Base-by-base conservation (phyloP, 2,888 invertebrate species). In the Chorisops tibialis region DNA sequence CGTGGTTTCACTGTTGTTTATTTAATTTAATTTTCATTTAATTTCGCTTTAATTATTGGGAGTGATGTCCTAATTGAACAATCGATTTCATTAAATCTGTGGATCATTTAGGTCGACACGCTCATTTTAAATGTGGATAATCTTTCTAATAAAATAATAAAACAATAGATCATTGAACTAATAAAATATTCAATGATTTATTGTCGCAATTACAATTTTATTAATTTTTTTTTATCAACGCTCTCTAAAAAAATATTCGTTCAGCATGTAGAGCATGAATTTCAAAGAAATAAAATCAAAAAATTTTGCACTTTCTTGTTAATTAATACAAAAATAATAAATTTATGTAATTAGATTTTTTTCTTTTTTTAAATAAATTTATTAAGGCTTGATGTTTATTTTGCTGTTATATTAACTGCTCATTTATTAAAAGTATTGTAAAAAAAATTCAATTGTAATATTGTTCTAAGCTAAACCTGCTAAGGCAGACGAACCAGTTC, bases 401-500 rank as follows among this genome's bases (percentile, higher is more conserved):
- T n/a, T 45, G 16, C 18, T 45, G 19, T 18, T 45, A 16, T 45
- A 16, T 41, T 41, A 14, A 41, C 16, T 41, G 30, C 30, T 5
- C 3, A 30, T 16, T 16, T 19, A 43, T 19, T 16, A 43, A 16
- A 11, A 43, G 43, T 43, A 2, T 43, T 43, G 16, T 43, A 9
- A 41, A 48, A 1, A 48, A 48, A 45, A 12, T 14, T 22, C 6
- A 16, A 48, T 48, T 48, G 30, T 30, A 30, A 38, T 45, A 48
- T 49, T 37, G 38, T 52, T 35, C 18, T 38, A 64, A 64, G 62
- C 59, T 18, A 51, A 30, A 41, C 35, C 51, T 18, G 12, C 47
- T 19, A 39, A 59, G 35, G 63, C 64, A 50, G 69, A 69, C 59
- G 68, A 70, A 47, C 58, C 70, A 62, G 66, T 71, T 64, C 70